These are phyloP conservation scores for Mythimna lalbum DNA, from an alignment of 2,888 invertebrate species.

Conservation along the genomic window DNA sequence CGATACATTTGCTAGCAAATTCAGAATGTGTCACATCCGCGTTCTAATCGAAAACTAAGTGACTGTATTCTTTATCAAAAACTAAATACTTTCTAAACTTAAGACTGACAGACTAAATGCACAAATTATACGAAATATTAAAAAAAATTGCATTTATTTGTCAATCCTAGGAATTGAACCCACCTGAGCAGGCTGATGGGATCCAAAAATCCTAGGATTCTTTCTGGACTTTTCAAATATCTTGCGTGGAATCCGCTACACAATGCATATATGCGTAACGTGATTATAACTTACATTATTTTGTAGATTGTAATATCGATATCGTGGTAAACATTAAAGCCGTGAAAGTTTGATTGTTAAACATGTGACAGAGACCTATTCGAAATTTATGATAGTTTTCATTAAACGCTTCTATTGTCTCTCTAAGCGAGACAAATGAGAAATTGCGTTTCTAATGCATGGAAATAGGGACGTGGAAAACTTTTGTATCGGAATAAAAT, in stretches of 20 bases:
- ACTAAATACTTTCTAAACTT: too few species aligned
- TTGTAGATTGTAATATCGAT: neutral
- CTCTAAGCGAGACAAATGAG: conserved; percentile 65
- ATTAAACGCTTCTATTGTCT: conserved; percentile 61
- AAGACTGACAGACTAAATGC: too few species aligned
- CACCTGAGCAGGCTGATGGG: neutral
- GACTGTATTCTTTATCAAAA: too few species aligned
- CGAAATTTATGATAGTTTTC: conserved; percentile 54
- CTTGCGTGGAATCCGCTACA: too few species aligned
- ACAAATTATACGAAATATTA: too few species aligned
- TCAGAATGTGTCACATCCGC: too few species aligned
- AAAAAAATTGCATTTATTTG: too few species aligned
- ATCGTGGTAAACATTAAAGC: conserved; percentile 2
- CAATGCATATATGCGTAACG: neutral
- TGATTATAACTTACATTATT: neutral
- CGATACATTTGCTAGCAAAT: too few species aligned
- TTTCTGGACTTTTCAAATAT: neutral
- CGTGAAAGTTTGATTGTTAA: conserved; percentile 50
- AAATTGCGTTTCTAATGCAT: conserved; percentile 77
- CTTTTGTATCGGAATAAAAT: conserved; percentile 36
- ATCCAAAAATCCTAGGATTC: neutral
- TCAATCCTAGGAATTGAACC: too few species aligned
- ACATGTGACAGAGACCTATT: conserved; percentile 32
- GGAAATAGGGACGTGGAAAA: conserved; percentile 74
- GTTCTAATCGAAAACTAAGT: too few species aligned